Percentiles rank a stretch among this genome's conserved stretches.
Conservation (phyloP, 2,113 vertebrate genomes). For the Cheilinus undulatus region DNA sequence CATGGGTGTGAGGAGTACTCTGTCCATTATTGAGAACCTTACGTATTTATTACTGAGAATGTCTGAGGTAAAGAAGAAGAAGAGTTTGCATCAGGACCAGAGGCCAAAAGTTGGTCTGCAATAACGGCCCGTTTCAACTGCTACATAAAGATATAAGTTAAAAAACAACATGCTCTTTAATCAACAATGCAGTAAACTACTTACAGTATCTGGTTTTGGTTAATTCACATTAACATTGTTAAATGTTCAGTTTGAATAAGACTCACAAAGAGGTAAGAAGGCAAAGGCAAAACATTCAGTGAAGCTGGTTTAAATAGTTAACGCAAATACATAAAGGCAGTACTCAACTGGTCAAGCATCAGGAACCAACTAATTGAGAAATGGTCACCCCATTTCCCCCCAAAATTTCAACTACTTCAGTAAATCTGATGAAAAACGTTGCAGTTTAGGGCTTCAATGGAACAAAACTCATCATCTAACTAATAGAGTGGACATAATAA, state of each 20-base stretch:
- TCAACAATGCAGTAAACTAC: not conserved
- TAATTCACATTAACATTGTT: constrained; percentile 3
- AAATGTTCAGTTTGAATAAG: not conserved
- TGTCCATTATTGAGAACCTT: not conserved
- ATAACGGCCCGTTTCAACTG: not conserved
- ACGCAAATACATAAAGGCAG: too few relatives aligned
- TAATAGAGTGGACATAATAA: too few relatives aligned
- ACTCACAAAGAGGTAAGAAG: too few relatives aligned
- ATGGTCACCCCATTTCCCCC: too few relatives aligned
- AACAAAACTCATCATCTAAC: too few relatives aligned
- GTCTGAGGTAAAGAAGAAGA: constrained; percentile 5
- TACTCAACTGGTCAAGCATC: too few relatives aligned
- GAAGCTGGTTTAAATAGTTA: too few relatives aligned
- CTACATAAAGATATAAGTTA: not conserved
- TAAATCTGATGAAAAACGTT: too few relatives aligned
- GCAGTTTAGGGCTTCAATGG: too few relatives aligned
- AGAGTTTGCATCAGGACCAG: not conserved
- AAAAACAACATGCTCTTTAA: not conserved
- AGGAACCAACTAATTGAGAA: too few relatives aligned
- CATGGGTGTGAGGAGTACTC: not conserved
- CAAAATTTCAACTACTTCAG: too few relatives aligned
- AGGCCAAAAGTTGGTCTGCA: not conserved
- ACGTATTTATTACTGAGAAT: not conserved
- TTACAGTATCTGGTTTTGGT: not conserved
- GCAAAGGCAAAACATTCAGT: too few relatives aligned